Evolutionary conservation across 1,140 invertebrate genomes (phyloP), one percentile per base, ranked within the genome.

Genomic region (Galendromus occidentalis): DNA sequence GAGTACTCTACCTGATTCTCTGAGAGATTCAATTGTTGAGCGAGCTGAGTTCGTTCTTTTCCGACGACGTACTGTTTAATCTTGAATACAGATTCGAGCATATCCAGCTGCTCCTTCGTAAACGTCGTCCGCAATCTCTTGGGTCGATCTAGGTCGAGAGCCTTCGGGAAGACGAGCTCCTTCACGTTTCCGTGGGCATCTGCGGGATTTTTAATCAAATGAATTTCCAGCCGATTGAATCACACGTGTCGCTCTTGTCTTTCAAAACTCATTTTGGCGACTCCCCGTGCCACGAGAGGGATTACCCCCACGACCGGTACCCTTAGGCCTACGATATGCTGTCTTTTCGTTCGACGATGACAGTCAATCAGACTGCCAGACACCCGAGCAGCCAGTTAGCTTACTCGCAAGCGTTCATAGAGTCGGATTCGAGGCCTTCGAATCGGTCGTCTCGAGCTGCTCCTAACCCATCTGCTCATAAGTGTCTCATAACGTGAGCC

Each of bases 61-160:
- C 79, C 79, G 18, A 79, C 76, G 65, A 81, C 68, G 69, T 81
- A 81, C 67, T 77, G 79, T 69, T 79, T 80, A 28, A 69, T 67
- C 20, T 74, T 70, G 68, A 80, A 81, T 67, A 77, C 77, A 28
- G 67, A 67, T 70, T 81, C 79, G 25, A 81, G 72, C 17, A 71
- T 69, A 33, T 74, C 70, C 33, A 81, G 71, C 71, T 81, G 80
- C 33, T 77, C 75, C 14, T 70, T 69, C 1, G 77, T 79, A 70
- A 81, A 81, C 5, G 78, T 79, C 9, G 80, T 81, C 64, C 80
- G 69, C 1, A 76, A 74, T 17, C 80, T 67, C 70, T 80, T 80
- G 2, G 79, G 79, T 18, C 79, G 73, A 69, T 80, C 77, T 39
- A 80, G 70, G 69, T 80, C 79, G 4, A 80, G 71, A 1, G 77